A percentile compares a stretch with the other conserved stretches of the same genome.
Conservation (phyloP, 2,113 vertebrate genomes). For the Psammodynastes pulverulentus region DNA sequence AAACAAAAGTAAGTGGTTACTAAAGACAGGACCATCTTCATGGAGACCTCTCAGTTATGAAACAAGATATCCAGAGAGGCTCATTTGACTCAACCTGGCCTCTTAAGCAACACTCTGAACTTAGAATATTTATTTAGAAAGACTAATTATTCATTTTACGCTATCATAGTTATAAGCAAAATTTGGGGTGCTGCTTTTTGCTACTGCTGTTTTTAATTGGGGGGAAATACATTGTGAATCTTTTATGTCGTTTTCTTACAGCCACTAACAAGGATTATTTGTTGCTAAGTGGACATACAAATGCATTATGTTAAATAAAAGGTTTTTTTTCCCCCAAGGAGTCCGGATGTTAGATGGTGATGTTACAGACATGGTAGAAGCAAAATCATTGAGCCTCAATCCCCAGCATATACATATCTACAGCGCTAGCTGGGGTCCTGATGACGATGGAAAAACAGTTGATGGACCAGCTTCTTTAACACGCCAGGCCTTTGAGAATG, state of each 20-base stretch:
- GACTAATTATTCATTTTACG: background rate
- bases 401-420: conserved; percentile 98
- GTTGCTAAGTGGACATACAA: background rate
- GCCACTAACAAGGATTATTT: background rate
- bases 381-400: conserved; percentile 92
- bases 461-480: conserved; percentile 94
- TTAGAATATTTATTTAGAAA: background rate
- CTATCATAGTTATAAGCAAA: background rate
- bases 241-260: background rate
- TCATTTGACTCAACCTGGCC: background rate
- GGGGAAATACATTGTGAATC: background rate
- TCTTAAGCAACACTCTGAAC: background rate
- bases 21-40: background rate
- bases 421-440: conserved; percentile 97
- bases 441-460: conserved; percentile 96
- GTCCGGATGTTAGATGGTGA: conserved; percentile 98
- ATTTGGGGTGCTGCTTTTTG: background rate
- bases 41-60: background rate
- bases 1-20: background rate
- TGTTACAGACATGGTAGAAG: conserved; percentile 98
- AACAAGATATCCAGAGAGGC: background rate
- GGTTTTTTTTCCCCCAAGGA: conserved; percentile 68
- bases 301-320: conserved; percentile 1
- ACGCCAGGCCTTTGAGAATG: conserved; percentile 94
- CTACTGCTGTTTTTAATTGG: background rate